Conservation (phyloP, 2,888 invertebrate genomes). For the Tanytarsus gracilentus region DNA sequence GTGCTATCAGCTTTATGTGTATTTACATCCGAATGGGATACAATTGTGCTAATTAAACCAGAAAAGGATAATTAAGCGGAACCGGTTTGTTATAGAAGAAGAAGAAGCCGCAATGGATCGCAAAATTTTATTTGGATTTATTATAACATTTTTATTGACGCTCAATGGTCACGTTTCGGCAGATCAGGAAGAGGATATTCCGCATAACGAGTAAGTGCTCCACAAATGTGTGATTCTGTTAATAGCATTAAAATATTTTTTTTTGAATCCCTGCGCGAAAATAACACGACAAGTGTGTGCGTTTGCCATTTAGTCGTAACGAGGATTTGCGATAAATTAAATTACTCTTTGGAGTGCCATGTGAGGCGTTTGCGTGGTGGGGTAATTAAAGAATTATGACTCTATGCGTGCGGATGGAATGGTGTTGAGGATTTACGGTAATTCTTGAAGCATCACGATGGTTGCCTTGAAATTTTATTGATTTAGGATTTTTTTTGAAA, state of each 20-base stretch:
- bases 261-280: no score
- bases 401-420: no score
- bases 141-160: slow-evolving; percentile 22
- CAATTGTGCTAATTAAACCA: slow-evolving; percentile 3
- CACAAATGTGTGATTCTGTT: no score
- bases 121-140: slow-evolving; percentile 24
- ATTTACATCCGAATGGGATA: not conserved
- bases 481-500: no score
- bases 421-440: no score
- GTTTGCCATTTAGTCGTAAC: no score
- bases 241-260: no score
- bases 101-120: slow-evolving; percentile 17
- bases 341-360: not conserved
- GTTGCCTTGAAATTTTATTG: no score
- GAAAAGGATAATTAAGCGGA: slow-evolving; percentile 5
- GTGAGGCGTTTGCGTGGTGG: not conserved
- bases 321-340: slow-evolving; percentile 5
- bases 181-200: slow-evolving; percentile 83
- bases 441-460: not conserved
- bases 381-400: no score
- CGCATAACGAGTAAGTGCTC: slow-evolving; percentile 83
- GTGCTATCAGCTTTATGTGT: not conserved
- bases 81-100: not conserved
- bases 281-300: no score
- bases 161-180: slow-evolving; percentile 34